These are phyloP conservation scores for Brachyhypopomus gauderio DNA, from an alignment of 2,113 vertebrate species.

Conservation along the genomic window DNA sequence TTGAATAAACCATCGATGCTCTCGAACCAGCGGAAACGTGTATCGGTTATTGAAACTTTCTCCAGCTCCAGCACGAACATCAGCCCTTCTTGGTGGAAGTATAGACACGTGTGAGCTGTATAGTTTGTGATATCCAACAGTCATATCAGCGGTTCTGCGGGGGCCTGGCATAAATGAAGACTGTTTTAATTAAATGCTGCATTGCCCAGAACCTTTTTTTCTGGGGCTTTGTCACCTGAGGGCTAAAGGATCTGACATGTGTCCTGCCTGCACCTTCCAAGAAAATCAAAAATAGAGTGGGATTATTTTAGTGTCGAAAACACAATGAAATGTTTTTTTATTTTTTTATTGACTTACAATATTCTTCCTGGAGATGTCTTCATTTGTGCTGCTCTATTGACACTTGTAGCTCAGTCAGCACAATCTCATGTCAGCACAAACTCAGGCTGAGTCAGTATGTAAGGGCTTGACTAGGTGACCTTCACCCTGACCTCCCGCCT, in stretches of 20 bases:
- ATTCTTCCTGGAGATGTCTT: constrained; percentile 13
- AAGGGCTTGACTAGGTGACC: too few relatives aligned
- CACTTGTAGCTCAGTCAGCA: constrained; percentile 1
- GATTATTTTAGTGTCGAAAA: constrained; percentile 17
- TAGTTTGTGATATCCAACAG: background rate
- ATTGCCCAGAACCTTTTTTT: background rate
- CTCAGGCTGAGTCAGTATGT: background rate
- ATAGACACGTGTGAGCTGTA: background rate
- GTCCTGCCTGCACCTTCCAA: background rate
- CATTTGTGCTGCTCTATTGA: background rate
- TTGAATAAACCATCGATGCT: too few relatives aligned
- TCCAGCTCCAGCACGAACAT: too few relatives aligned
- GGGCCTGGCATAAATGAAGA: background rate
- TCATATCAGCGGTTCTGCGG: background rate
- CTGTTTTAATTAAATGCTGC: background rate
- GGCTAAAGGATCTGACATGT: background rate
- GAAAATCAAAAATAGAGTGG: background rate
- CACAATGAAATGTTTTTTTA: constrained; percentile 20
- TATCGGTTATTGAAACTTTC: too few relatives aligned
- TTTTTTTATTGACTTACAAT: constrained; percentile 14
- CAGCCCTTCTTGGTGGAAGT: too few relatives aligned
- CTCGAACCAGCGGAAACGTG: too few relatives aligned
- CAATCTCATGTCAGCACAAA: background rate
- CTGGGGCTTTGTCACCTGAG: background rate
- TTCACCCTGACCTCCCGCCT: background rate